A percentile compares a stretch with the other conserved stretches of the same genome.
phyloP scores from a whole-genome alignment of 2,113 vertebrate species.

The Euleptes europaea region DNA sequence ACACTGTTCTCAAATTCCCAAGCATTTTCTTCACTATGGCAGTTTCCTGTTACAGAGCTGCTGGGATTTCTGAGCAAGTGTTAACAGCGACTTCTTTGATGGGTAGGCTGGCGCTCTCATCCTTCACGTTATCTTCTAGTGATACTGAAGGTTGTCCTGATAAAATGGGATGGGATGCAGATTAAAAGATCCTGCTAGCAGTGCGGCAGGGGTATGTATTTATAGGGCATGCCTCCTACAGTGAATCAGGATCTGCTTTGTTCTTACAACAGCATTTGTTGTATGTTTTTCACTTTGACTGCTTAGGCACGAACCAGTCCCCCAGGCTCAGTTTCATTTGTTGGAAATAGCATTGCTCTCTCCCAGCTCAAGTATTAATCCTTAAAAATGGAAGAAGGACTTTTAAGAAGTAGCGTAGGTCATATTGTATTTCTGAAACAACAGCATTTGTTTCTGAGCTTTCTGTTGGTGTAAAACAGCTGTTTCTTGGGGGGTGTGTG shows the following conservation, averaged over 20 bases:
- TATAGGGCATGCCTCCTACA: background rate
- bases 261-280: background rate
- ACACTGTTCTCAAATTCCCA: background rate
- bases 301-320: background rate
- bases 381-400: background rate
- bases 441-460: background rate
- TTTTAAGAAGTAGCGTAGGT: too few relatives aligned
- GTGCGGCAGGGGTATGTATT: background rate
- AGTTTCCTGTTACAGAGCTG: background rate
- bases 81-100: background rate
- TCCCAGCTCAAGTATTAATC: background rate
- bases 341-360: background rate
- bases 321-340: background rate
- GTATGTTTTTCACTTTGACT: background rate
- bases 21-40: background rate
- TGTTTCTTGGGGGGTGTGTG: background rate
- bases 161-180: background rate
- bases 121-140: background rate
- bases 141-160: background rate
- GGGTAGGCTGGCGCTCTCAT: background rate
- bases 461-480: background rate
- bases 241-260: background rate
- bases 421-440: background rate
- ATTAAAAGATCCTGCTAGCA: background rate
- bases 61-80: background rate